Evolutionary conservation across 2,797 vertebrate genomes (phyloP).

Genomic region (Peromyscus melanophrys): DNA sequence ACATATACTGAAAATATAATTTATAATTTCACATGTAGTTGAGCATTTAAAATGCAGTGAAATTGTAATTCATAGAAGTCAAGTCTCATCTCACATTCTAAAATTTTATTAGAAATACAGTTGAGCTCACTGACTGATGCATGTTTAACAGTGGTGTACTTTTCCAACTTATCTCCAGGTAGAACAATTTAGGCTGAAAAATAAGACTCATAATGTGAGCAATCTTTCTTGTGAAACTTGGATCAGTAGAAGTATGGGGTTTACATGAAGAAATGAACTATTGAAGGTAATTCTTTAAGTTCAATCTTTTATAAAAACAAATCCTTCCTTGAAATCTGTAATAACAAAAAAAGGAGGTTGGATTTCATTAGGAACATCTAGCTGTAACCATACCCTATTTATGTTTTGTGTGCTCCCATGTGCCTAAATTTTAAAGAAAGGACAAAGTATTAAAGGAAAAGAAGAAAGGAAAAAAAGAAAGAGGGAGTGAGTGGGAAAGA

Average conservation of each 20-base stretch:
- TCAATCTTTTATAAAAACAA: neutral
- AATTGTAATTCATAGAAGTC: slow-evolving; percentile 12
- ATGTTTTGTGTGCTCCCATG: neutral
- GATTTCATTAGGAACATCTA: neutral
- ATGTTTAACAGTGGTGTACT: neutral
- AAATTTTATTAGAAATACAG: neutral
- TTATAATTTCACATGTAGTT: slow-evolving; percentile 49
- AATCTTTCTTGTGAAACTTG: neutral
- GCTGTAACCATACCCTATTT: neutral
- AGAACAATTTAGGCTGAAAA: neutral
- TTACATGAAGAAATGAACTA: neutral
- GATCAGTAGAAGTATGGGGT: slow-evolving; percentile 22
- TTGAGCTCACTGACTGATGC: neutral
- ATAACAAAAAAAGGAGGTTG: neutral
- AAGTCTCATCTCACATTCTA: neutral
- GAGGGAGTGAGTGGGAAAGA: no score
- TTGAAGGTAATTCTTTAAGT: slow-evolving; percentile 10
- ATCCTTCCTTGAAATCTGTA: neutral
- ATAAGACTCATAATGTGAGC: neutral
- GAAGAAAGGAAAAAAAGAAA: no score
- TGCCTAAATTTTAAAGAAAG: neutral
- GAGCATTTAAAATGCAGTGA: slow-evolving; percentile 47
- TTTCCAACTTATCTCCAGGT: neutral
- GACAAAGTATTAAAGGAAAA: neutral
- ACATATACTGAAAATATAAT: slow-evolving; percentile 2